Percentiles rank a stretch among this genome's conserved stretches.
Conservation (phyloP, 1,140 invertebrate species). For the Telenomus remus region DNA sequence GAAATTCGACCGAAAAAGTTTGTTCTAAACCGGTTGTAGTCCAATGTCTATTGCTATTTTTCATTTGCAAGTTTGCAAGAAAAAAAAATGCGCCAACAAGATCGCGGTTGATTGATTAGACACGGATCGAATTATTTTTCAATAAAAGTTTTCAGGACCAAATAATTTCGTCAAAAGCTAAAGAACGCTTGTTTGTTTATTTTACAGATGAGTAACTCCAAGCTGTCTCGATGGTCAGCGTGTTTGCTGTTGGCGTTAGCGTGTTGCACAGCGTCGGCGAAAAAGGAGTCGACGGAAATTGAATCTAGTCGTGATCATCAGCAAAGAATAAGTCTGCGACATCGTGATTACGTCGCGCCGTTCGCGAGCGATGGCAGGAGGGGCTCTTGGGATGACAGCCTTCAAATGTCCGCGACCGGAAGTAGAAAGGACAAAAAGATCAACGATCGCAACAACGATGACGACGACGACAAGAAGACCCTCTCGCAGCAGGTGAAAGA, state of each 20-base stretch:
- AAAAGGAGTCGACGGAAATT: constrained; percentile 29
- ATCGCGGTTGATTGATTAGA: too few relatives aligned
- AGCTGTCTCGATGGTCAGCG: constrained; percentile 24
- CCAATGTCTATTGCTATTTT: too few relatives aligned
- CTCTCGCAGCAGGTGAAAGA: constrained; percentile 89
- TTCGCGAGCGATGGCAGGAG: constrained; percentile 53
- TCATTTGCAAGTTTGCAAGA: too few relatives aligned
- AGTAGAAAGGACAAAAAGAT: constrained; percentile 77
- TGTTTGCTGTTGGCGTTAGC: constrained; percentile 47
- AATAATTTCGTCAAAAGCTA: too few relatives aligned
- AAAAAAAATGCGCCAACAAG: too few relatives aligned
- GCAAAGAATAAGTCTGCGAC: constrained; percentile 18
- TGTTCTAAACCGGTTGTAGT: too few relatives aligned
- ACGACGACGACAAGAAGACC: constrained; percentile 87
- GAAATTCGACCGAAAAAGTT: too few relatives aligned
- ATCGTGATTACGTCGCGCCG: constrained; percentile 24
- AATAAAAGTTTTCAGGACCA: too few relatives aligned
- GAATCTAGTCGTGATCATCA: constrained; percentile 60
- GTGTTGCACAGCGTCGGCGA: constrained; percentile 48
- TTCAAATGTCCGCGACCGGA: constrained; percentile 80
- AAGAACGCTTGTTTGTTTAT: constrained; percentile 10
- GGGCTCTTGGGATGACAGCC: constrained; percentile 80
- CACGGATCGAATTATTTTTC: too few relatives aligned
- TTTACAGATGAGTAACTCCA: constrained; percentile 66
- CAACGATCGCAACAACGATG: constrained; percentile 65